Evolutionary conservation across 2,888 invertebrate genomes (phyloP).

Genomic region (Lasioglossum villosulum): DNA sequence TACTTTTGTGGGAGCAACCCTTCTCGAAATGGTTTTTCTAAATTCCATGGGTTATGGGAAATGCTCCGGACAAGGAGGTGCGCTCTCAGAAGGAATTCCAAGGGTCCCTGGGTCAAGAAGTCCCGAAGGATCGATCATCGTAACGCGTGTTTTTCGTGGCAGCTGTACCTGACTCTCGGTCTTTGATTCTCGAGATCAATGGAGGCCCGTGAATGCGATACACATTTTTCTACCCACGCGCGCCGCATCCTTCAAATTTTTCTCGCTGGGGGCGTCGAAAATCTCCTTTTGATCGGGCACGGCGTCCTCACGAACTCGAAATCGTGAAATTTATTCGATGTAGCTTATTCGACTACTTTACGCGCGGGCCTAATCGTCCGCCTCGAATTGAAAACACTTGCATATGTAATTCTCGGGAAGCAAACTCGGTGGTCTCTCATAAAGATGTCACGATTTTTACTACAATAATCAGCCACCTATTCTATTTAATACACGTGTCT

Average conservation of each 20-base stretch:
- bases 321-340: conserved; percentile 1
- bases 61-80: not conserved
- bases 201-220: conserved; percentile 67
- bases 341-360: not conserved
- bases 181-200: conserved; percentile 66
- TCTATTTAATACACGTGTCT: not conserved
- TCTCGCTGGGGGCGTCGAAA: conserved; percentile 43
- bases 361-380: not conserved
- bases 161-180: conserved; percentile 70
- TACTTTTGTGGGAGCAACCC: not conserved
- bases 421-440: not conserved
- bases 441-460: not conserved
- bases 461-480: not conserved
- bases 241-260: conserved; percentile 61
- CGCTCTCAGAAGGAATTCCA: not conserved
- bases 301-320: not conserved
- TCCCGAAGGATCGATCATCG: conserved; percentile 60
- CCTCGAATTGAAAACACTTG: not conserved
- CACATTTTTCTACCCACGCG: conserved; percentile 70
- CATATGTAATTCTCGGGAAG: not conserved
- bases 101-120: not conserved
- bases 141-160: conserved; percentile 63
- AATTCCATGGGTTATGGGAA: not conserved
- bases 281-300: not conserved
- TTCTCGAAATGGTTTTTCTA: not conserved